phyloP scores from a whole-genome alignment of 2,797 vertebrate genomes.

The Megaceryle alcyon region DNA sequence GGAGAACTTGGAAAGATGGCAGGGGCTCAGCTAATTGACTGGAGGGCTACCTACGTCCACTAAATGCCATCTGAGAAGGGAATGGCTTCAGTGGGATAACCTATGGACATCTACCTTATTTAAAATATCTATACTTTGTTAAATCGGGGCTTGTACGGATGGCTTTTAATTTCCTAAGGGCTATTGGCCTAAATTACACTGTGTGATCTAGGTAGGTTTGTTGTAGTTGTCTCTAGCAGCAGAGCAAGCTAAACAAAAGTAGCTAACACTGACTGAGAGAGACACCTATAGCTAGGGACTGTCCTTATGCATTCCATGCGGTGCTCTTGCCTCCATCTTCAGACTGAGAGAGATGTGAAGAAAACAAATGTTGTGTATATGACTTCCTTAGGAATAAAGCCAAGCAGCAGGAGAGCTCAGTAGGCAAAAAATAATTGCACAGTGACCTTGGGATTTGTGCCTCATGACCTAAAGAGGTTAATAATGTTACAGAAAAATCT shows the following conservation, averaged over 20 bases:
- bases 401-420: constrained; percentile 23
- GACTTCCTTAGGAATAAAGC: constrained; percentile 21
- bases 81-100: neutral
- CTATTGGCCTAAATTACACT: neutral
- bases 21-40: neutral
- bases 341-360: neutral
- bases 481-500: constrained; percentile 29
- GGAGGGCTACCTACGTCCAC: neutral
- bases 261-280: neutral
- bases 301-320: neutral
- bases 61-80: neutral
- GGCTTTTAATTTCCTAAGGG: neutral
- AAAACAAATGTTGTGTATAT: neutral
- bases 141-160: neutral
- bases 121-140: neutral
- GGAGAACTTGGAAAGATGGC: neutral
- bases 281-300: neutral
- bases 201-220: neutral
- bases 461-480: constrained; percentile 44
- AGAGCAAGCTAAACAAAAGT: neutral
- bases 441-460: constrained; percentile 60
- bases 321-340: neutral
- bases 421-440: constrained; percentile 9
- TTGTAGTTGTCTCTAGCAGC: neutral
- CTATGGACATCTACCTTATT: neutral